Conservation (phyloP, 1,140 invertebrate genomes). For the Psilanteris sp. region DNA sequence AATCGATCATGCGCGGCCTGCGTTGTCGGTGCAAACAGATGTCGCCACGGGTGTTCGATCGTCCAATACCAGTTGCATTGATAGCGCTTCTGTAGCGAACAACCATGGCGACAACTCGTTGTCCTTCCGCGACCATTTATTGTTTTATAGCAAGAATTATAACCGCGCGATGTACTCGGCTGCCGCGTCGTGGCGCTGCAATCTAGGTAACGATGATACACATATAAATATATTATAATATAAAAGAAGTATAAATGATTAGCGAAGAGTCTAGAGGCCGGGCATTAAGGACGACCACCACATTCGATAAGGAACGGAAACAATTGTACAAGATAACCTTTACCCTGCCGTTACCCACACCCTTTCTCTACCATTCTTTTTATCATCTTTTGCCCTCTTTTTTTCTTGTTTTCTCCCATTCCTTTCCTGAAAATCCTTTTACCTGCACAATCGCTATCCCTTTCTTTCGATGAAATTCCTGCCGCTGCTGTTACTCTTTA, state of each 20-base stretch:
- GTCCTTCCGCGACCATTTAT: conserved; percentile 18
- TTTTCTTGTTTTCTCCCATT: no score
- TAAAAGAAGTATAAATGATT: conserved; percentile 65
- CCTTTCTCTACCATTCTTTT: no score
- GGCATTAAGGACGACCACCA: conserved; percentile 67
- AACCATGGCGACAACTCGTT: conserved; percentile 1
- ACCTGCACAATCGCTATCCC: neutral
- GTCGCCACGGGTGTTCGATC: neutral
- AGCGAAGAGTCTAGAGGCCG: conserved; percentile 71
- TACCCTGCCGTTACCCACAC: neutral
- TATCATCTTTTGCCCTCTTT: no score
- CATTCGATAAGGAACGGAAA: conserved; percentile 30
- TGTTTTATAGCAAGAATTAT: conserved; percentile 57
- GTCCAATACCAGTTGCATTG: neutral
- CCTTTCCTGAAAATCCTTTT: neutral
- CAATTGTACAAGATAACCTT: conserved; percentile 19
- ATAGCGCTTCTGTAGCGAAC: no score
- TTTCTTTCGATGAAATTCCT: conserved; percentile 33
- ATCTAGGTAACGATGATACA: conserved; percentile 65
- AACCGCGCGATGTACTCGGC: conserved; percentile 70
- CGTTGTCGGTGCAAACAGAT: neutral
- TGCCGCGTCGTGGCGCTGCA: conserved; percentile 70
- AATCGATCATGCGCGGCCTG: neutral
- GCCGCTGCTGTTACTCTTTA: conserved; percentile 33
- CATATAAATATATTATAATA: conserved; percentile 66